Conservation (phyloP, 2,797 vertebrate genomes). For the Dromococcyx pavoninus region DNA sequence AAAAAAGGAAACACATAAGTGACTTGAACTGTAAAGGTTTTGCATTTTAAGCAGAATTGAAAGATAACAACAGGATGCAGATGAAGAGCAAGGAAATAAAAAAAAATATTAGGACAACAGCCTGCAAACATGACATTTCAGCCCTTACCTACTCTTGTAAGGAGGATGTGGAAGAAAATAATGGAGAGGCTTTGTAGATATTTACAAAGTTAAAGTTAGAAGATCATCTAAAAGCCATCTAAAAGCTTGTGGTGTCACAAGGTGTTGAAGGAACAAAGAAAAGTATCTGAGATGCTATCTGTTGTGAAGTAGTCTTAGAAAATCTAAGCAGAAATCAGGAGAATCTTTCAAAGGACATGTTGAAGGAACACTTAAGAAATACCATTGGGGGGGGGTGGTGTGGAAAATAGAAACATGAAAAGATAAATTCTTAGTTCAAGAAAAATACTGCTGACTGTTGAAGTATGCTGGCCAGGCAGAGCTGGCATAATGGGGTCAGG, state of each 20-base stretch:
- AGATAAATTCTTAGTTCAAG: neutral
- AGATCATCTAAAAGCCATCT: no score
- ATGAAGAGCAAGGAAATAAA: neutral
- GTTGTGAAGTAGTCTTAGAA: neutral
- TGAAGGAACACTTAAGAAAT: neutral
- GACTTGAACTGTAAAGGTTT: neutral
- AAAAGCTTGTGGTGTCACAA: neutral
- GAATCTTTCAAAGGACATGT: neutral
- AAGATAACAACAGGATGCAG: neutral
- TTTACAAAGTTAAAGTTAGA: neutral
- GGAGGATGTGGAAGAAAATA: neutral
- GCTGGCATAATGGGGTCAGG: neutral
- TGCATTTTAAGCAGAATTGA: neutral
- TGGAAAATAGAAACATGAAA: neutral
- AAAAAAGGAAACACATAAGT: neutral
- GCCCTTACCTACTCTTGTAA: neutral
- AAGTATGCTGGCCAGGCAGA: neutral
- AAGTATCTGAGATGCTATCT: neutral
- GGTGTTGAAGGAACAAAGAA: neutral
- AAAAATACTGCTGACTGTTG: neutral
- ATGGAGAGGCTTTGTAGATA: neutral
- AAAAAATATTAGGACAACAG: neutral
- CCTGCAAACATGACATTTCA: neutral
- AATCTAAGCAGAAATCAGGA: neutral
- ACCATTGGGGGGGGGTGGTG: accelerated